A percentile compares a stretch with the other conserved stretches of the same genome.
These are phyloP conservation scores for Solea solea DNA, from an alignment of 2,113 vertebrate genomes.

Conservation along the genomic window DNA sequence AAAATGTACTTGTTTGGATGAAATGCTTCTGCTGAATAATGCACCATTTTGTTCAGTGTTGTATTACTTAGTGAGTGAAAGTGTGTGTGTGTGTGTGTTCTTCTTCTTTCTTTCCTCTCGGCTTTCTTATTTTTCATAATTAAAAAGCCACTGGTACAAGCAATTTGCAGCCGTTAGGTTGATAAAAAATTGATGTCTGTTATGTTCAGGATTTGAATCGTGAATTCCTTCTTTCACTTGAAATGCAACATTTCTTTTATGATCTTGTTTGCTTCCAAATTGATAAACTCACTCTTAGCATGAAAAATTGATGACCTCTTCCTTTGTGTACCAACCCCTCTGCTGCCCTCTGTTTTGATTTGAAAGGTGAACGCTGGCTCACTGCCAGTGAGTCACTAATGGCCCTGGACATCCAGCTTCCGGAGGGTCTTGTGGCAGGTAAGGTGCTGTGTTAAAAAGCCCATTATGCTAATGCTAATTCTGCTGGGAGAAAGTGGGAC, in stretches of 20 bases:
- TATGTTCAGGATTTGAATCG: conserved; percentile 48
- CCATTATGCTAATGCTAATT: conserved; percentile 79
- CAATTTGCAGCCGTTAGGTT: conserved; percentile 46
- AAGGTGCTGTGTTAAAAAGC: conserved; percentile 71
- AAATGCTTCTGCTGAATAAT: conserved; percentile 17
- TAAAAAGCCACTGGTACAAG: conserved; percentile 63
- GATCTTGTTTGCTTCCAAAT: conserved; percentile 20
- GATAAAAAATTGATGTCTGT: conserved; percentile 61
- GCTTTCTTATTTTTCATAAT: conserved; percentile 41
- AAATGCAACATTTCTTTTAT: conserved; percentile 33
- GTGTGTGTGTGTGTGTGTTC: background rate
- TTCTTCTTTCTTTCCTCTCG: background rate
- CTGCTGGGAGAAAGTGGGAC: conserved; percentile 47
- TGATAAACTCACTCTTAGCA: conserved; percentile 41
- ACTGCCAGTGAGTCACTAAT: conserved; percentile 70
- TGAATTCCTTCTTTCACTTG: conserved; percentile 34
- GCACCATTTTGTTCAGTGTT: background rate
- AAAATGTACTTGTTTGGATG: background rate
- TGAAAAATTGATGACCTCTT: conserved; percentile 67
- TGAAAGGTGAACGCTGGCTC: conserved; percentile 61
- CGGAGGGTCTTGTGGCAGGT: conserved; percentile 63
- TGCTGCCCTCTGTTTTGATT: conserved; percentile 47
- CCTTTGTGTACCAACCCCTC: conserved; percentile 38
- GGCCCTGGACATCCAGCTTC: conserved; percentile 59
- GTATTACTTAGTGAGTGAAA: background rate